Evolutionary conservation across 2,888 invertebrate genomes (phyloP).

Genomic region (Dynastes hyllus): DNA sequence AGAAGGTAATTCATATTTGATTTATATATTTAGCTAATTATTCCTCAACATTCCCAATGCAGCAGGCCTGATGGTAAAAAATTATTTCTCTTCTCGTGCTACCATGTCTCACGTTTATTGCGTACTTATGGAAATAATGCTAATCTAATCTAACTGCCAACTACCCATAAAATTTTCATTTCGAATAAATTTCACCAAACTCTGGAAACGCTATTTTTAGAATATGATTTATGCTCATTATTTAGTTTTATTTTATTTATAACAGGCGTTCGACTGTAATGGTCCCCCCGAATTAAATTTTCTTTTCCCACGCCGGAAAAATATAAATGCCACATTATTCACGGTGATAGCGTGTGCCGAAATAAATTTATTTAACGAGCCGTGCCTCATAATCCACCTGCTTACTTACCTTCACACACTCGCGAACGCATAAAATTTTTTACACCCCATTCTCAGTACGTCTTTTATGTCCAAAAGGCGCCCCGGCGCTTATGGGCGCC

Average conservation of each 20-base stretch:
- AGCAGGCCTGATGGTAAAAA: no score
- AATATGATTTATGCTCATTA: conserved; percentile 21
- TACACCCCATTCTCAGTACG: conserved; percentile 8
- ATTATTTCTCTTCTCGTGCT: no score
- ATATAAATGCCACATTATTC: conserved; percentile 38
- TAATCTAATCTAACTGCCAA: conserved; percentile 20
- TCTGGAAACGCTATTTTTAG: background rate
- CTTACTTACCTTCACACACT: conserved; percentile 42
- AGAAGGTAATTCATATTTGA: no score
- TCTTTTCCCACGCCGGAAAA: background rate
- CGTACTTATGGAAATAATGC: conserved; percentile 2
- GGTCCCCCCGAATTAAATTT: conserved; percentile 26
- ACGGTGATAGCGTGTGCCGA: conserved; percentile 32
- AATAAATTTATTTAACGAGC: conserved; percentile 44
- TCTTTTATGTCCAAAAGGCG: conserved; percentile 23
- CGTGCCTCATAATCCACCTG: conserved; percentile 43
- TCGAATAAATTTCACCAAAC: background rate
- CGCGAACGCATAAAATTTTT: conserved; percentile 39
- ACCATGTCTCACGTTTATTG: background rate
- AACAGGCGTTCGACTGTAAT: background rate
- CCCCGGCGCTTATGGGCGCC: conserved; percentile 11
- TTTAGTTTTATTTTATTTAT: conserved; percentile 42
- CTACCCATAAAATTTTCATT: conserved; percentile 13
- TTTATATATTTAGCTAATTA: no score
- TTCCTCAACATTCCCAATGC: no score